These are phyloP conservation scores for Patiria pectinifera DNA, from an alignment of 53 echinoderm and acorn worm genomes.

Conservation along the genomic window DNA sequence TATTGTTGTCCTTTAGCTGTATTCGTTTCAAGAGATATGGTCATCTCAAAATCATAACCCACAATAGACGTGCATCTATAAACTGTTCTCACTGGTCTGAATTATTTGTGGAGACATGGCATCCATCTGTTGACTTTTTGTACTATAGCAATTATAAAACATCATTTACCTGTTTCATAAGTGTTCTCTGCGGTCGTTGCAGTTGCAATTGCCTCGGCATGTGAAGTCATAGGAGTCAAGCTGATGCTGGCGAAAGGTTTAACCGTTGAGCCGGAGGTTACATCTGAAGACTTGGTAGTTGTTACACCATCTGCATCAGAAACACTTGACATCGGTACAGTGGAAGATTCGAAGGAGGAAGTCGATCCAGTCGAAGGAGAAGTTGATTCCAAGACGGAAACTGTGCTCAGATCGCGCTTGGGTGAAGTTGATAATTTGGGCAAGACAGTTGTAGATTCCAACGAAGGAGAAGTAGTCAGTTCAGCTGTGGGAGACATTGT, in stretches of 20 bases:
- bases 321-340: not conserved
- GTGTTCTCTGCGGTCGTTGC: not conserved
- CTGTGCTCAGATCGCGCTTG: not conserved
- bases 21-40: not conserved
- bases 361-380: not conserved
- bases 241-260: not conserved
- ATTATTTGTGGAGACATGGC: no score
- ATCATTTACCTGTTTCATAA: not conserved
- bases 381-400: not conserved
- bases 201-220: not conserved
- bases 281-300: not conserved
- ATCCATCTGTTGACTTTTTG: not conserved
- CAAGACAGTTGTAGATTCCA: not conserved
- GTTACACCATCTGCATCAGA: not conserved
- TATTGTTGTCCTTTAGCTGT: not conserved
- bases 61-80: no score
- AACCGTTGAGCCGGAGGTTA: not conserved
- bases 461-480: not conserved
- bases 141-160: not conserved
- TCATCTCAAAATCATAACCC: not conserved
- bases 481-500: not conserved
- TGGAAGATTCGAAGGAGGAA: not conserved
- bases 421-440: not conserved
- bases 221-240: not conserved
- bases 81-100: no score